These are phyloP conservation scores for Semibalanus balanoides DNA, from an alignment of 1,140 invertebrate genomes.

Conservation along the genomic window DNA sequence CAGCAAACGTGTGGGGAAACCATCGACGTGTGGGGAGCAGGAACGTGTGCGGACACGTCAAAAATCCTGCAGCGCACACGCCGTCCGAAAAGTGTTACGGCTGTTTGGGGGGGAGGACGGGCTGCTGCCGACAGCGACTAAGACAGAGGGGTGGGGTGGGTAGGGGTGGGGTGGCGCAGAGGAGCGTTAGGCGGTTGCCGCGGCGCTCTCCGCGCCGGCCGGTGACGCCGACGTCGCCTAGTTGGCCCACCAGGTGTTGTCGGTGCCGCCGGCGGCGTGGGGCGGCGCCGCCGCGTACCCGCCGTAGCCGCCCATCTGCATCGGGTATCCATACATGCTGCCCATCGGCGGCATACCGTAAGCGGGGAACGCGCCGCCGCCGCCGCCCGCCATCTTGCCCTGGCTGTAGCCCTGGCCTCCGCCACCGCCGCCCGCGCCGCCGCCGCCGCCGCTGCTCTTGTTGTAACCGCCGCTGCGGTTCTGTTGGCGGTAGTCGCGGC, in stretches of 20 bases:
- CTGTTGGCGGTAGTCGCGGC: constrained; percentile 73
- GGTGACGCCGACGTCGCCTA: background rate
- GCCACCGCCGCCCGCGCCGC: constrained; percentile 3
- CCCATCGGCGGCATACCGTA: background rate
- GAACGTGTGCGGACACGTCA: too few relatives aligned
- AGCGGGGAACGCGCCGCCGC: background rate
- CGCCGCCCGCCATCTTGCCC: background rate
- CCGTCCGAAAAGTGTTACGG: too few relatives aligned
- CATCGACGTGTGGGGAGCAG: too few relatives aligned
- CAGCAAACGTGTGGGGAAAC: too few relatives aligned
- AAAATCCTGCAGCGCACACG: too few relatives aligned
- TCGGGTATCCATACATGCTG: background rate
- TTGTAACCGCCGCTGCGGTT: constrained; percentile 23
- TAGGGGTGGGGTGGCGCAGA: too few relatives aligned
- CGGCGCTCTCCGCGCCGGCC: too few relatives aligned
- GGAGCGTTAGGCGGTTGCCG: too few relatives aligned
- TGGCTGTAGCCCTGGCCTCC: background rate
- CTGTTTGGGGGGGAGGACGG: too few relatives aligned
- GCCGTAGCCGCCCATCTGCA: background rate
- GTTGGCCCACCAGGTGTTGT: background rate
- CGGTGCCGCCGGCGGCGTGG: background rate
- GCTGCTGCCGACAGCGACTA: background rate
- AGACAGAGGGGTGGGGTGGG: too few relatives aligned
- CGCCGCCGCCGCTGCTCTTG: constrained; percentile 25
- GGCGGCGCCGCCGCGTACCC: background rate